Percentiles rank a stretch among this genome's conserved stretches.
phyloP scores from a whole-genome alignment of 2,113 vertebrate genomes.

The Mellivora capensis region DNA sequence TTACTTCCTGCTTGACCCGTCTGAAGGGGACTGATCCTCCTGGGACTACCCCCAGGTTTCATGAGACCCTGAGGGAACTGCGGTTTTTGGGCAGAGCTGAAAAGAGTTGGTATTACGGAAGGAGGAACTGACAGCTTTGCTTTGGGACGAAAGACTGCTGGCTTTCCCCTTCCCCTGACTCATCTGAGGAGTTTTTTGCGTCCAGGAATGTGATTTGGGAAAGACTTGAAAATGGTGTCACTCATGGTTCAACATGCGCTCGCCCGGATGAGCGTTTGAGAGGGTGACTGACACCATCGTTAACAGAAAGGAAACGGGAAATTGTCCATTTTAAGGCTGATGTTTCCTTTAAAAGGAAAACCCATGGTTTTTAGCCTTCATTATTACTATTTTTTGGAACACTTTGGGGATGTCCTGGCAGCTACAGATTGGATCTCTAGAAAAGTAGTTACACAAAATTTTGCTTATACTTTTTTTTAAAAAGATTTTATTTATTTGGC shows the following conservation, averaged over 20 bases:
- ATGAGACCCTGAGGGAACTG: not conserved
- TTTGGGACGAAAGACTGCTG: not conserved
- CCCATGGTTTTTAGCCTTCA: not conserved
- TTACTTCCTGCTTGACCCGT: slow-evolving; percentile 36
- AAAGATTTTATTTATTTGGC: too few species aligned
- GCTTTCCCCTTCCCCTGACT: not conserved
- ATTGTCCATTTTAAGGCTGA: not conserved
- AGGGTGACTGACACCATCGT: not conserved
- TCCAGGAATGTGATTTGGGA: not conserved
- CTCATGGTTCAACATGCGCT: rapidly evolving
- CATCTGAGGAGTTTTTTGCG: not conserved
- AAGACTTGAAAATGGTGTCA: too few species aligned
- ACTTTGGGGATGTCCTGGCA: not conserved
- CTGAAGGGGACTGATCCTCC: not conserved
- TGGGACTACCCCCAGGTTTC: not conserved
- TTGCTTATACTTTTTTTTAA: not conserved
- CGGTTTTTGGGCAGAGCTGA: not conserved
- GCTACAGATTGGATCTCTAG: not conserved
- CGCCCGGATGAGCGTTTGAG: not conserved
- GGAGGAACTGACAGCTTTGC: not conserved
- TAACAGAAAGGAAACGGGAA: not conserved
- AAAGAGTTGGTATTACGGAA: not conserved
- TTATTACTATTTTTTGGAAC: not conserved
- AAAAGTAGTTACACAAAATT: not conserved
- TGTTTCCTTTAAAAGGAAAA: not conserved